Evolutionary conservation across 2,113 vertebrate genomes (phyloP).

Genomic region (Cephalopterus ornatus): DNA sequence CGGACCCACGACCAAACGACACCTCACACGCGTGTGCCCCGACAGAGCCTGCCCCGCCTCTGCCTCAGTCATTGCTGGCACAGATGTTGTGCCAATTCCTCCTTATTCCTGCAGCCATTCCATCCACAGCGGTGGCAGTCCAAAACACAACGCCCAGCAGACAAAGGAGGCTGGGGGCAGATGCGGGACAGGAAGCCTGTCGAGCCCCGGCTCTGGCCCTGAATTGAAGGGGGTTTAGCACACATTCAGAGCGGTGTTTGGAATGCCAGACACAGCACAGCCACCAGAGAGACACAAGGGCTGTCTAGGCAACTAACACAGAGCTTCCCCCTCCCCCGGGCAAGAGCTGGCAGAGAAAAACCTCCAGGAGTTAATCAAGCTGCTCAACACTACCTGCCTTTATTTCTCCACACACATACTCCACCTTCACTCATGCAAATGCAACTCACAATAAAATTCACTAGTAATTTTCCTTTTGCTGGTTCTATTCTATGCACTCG

Average conservation of each 20-base stretch:
- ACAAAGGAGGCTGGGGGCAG: not conserved
- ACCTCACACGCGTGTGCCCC: not conserved
- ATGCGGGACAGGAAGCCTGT: rapidly evolving
- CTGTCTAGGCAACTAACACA: not conserved
- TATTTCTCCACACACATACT: not conserved
- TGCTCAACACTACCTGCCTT: not conserved
- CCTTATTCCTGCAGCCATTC: not conserved
- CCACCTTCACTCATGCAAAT: not conserved
- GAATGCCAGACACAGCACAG: slow-evolving; percentile 45
- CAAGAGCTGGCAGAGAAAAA: not conserved
- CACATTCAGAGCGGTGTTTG: not conserved
- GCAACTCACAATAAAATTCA: not conserved
- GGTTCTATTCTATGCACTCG: not conserved
- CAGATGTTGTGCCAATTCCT: not conserved
- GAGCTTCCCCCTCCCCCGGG: not conserved
- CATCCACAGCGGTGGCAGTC: rapidly evolving
- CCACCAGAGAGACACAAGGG: not conserved
- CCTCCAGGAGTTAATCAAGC: not conserved
- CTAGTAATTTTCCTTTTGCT: not conserved
- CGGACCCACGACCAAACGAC: not conserved
- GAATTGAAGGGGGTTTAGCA: not conserved
- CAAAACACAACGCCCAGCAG: rapidly evolving
- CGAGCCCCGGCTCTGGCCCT: not conserved
- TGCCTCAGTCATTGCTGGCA: not conserved
- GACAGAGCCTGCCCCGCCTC: not conserved